Conservation (phyloP, 2,888 invertebrate species). For the Chalcosyrphus nemorum region DNA sequence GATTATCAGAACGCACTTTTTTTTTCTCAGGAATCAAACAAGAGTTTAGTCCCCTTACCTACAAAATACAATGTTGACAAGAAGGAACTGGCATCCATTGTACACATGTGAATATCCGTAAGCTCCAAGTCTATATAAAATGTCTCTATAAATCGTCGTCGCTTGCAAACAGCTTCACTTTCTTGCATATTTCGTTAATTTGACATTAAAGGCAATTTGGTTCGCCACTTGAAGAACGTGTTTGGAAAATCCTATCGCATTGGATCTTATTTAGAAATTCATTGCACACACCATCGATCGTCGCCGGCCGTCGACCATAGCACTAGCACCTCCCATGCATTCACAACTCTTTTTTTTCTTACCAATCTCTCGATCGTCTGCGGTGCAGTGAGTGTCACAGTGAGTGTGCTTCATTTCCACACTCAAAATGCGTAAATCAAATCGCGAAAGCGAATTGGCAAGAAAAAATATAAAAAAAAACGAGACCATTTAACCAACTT, state of each 20-base stretch:
- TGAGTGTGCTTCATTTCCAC: not conserved
- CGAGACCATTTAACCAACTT: not conserved
- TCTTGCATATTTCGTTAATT: constrained; percentile 14
- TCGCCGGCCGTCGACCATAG: not conserved
- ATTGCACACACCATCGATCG: not conserved
- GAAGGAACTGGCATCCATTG: not conserved
- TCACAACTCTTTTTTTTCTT: not conserved
- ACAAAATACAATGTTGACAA: too few species aligned
- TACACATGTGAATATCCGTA: too few species aligned
- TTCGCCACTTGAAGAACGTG: constrained; percentile 14
- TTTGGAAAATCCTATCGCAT: constrained; percentile 8
- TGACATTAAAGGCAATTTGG: constrained; percentile 21
- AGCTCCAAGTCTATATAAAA: not conserved
- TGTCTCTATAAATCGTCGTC: not conserved
- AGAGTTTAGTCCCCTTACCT: too few species aligned
- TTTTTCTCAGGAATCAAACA: too few species aligned
- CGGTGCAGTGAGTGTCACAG: not conserved
- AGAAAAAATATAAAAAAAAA: too few species aligned
- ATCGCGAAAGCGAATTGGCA: constrained; percentile 25
- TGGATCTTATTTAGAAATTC: not conserved
- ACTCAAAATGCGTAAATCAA: constrained; percentile 17
- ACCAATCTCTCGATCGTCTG: too few species aligned
- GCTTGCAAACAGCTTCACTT: constrained; percentile 17
- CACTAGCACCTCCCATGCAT: not conserved
- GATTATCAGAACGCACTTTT: too few species aligned